Base-by-base conservation (phyloP, 1,140 invertebrate species). In the Diabrotica virgifera region DNA sequence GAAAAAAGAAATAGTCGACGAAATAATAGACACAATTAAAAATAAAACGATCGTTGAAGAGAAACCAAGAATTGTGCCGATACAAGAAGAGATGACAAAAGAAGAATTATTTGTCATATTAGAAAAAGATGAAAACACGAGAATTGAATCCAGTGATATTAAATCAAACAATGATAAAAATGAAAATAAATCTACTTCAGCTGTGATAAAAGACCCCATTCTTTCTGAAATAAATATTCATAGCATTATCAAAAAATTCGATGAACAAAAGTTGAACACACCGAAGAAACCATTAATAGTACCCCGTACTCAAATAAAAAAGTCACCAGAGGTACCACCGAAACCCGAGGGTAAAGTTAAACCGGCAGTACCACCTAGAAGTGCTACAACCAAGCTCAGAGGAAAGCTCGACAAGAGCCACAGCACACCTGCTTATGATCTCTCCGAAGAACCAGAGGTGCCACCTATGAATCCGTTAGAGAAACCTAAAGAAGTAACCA, bases 401-500 rank as follows among this genome's bases (percentile, higher is more conserved):
- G 51, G 88, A 81, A 51, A 83, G 52, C 78, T 91, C 51, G 89
- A 92, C 78, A 91, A 91, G 78, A 89, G 87, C 71, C 85, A 89
- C 73, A 91, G 89, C 66, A 90, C 89, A 5, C 89, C 90, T 0
- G 87, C 88, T 0, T 91, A 91, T 77, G 89, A 91, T 77, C 82
- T 86, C 69, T 83, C 81, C 3, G 81, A 82, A 10, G 72, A 72
- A 38, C 61, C 67, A 14, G 70, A 65, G n/a, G 64, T 51, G 13
- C 60, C 59, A 35, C 8, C 35, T 50, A 8, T 24, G 11, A 53
- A 6, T 5, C 52, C 51, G 10, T 8, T 58, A 8, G 53, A 57
- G 11, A 57, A 51, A 57, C 38, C 62, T 9, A 63, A 50, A 14
- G 38, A 50, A 35, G n/a, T 63, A 8, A 35, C 50, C 6, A 53